Evolutionary conservation across 2,797 vertebrate species (phyloP), one percentile per base, ranked within the genome.

Genomic region (Myotis findleyi): DNA sequence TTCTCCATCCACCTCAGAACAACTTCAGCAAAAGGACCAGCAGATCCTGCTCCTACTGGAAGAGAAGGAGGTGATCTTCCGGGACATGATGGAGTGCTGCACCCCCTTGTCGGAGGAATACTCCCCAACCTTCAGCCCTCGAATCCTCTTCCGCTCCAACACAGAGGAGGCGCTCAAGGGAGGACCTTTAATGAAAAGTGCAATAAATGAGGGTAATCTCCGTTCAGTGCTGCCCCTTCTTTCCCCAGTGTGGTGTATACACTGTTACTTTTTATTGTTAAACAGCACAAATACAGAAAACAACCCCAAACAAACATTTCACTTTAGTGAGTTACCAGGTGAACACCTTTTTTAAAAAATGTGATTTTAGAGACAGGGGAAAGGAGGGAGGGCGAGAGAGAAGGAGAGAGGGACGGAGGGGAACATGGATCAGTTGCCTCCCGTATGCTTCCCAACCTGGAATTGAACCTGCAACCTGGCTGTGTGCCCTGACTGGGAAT

Each of bases 61-160:
- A 96, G 99, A 99, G 97, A 99, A 99, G 97, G 98, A 99, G 9
- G 99, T 98, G 97, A 99, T 99, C 94, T 99, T 99, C 97, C 98
- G 98, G 95, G 99, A 99, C 81, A 99, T 99, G 99, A 98, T 99
- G 53, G 99, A 99, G 83, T 98, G 98, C 79, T 97, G 98, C 86
- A 98, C 96, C n/a, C 98, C 98, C 0, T 51, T 97, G 92, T 92
- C 95, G 0, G 99, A 99, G 23, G 99, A 99, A 5, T 81, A 96
- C n/a, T 96, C 97, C 55, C 90, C 96, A 10, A 36, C 95, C 1
- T 71, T 98, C 71, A 97, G 97, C 44, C 97, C 98, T 30, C 98
- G 99, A 77, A 96, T 98, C 87, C 98, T 99, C 92, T 99, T 99
- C 99, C 98, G 99, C 96, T 99, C 99, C 90, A 98, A 97, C 97